A percentile compares a stretch with the other conserved stretches of the same genome.
phyloP scores from a whole-genome alignment of 2,888 invertebrate genomes.

The Pemphredon lugubris region DNA sequence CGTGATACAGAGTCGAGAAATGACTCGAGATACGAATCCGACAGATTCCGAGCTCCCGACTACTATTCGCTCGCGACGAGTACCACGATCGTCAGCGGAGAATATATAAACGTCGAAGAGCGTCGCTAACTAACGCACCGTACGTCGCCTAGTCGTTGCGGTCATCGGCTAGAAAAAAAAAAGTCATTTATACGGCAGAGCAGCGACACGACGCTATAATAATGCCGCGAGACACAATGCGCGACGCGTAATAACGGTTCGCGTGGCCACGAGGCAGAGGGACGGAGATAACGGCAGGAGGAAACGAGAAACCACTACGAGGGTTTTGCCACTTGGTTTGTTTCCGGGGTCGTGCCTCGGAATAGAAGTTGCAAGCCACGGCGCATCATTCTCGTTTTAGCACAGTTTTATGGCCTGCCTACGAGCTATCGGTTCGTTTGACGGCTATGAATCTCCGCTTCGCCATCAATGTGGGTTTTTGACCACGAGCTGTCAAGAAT shows the following conservation, averaged over 20 bases:
- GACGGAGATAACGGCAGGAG: conserved; percentile 7
- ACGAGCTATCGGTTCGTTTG: conserved; percentile 72
- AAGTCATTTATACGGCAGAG: conserved; percentile 49
- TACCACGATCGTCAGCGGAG: neutral
- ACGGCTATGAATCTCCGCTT: conserved; percentile 66
- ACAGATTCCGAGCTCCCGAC: too few species aligned
- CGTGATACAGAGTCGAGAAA: too few species aligned
- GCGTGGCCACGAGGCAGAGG: neutral
- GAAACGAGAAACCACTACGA: conserved; percentile 32
- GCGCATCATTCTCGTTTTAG: conserved; percentile 75
- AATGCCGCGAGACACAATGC: conserved; percentile 66
- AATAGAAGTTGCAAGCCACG: conserved; percentile 76
- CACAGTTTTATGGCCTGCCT: conserved; percentile 76
- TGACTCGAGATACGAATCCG: too few species aligned
- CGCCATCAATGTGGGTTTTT: conserved; percentile 54
- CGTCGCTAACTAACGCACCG: neutral
- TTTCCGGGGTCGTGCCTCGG: conserved; percentile 79
- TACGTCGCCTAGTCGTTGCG: conserved; percentile 15
- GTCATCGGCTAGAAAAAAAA: conserved; percentile 40
- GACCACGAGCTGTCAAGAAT: conserved; percentile 49
- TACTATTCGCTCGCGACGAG: too few species aligned
- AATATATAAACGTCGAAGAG: conserved; percentile 10
- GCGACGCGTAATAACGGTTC: conserved; percentile 63
- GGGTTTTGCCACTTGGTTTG: conserved; percentile 67
- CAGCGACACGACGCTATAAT: conserved; percentile 55